Conservation (phyloP, 2,797 vertebrate genomes). For the Knipowitschia caucasica region DNA sequence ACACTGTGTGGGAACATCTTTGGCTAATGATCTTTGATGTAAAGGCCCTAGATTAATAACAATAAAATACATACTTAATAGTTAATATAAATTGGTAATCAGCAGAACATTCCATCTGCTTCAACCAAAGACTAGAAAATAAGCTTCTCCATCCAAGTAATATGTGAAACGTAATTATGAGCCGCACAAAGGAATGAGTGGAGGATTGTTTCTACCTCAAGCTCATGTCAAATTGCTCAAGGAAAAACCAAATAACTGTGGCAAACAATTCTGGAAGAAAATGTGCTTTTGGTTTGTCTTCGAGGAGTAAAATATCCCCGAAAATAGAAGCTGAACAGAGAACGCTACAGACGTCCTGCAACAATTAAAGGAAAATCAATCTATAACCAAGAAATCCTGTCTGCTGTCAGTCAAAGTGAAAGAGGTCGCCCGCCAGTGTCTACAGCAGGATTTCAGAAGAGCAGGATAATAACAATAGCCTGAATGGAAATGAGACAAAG, state of each 20-base stretch:
- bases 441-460: too few relatives aligned
- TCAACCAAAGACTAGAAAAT: conserved; percentile 14
- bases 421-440: background rate
- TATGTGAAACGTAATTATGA: conserved; percentile 13
- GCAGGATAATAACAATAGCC: background rate
- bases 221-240: conserved; percentile 16
- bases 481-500: background rate
- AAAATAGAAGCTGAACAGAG: background rate
- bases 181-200: conserved; percentile 8
- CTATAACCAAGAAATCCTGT: conserved; percentile 15
- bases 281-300: background rate
- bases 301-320: background rate
- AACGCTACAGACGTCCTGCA: too few relatives aligned
- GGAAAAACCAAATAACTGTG: conserved; percentile 6
- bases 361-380: conserved; percentile 37
- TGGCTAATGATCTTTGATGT: too few relatives aligned
- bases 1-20: too few relatives aligned
- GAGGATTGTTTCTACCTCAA: conserved; percentile 16
- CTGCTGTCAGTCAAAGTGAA: conserved; percentile 13
- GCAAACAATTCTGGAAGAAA: conserved; percentile 10
- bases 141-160: conserved; percentile 6
- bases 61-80: too few relatives aligned
- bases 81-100: too few relatives aligned
- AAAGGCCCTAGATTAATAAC: too few relatives aligned
- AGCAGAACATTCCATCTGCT: conserved; percentile 14